phyloP scores from a whole-genome alignment of 2,797 vertebrate species.

The Hoplostethus atlanticus region DNA sequence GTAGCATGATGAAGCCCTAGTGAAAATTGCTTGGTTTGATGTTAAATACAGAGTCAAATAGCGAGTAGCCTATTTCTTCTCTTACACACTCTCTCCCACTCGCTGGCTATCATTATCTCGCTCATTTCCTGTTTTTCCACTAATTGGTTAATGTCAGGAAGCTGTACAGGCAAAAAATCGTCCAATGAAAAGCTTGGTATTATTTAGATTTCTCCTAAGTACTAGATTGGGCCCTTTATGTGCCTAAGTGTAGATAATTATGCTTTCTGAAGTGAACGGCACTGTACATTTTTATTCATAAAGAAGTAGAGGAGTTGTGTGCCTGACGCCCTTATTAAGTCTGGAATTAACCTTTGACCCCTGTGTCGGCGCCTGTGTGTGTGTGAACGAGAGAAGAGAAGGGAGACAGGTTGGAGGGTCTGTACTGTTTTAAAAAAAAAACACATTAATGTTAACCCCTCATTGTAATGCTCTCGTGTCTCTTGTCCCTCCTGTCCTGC shows the following conservation, averaged over 20 bases:
- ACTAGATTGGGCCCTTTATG: constrained; percentile 86
- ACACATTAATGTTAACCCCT: not conserved
- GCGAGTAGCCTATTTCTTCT: constrained; percentile 75
- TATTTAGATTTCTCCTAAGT: constrained; percentile 11
- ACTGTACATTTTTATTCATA: constrained; percentile 95
- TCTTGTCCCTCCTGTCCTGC: constrained; percentile 44
- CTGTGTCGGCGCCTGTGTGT: constrained; percentile 9
- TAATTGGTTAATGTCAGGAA: constrained; percentile 41
- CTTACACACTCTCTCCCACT: not conserved
- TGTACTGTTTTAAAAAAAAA: not conserved
- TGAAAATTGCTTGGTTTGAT: not conserved
- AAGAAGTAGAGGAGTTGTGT: constrained; percentile 93
- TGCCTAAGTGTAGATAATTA: constrained; percentile 94
- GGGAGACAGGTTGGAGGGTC: not conserved
- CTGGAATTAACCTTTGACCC: constrained; percentile 93
- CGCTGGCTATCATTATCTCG: not conserved
- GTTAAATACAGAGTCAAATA: not conserved
- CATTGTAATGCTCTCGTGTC: not conserved
- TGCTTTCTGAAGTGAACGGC: constrained; percentile 90
- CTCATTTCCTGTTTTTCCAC: constrained; percentile 8
- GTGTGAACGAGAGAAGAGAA: not conserved
- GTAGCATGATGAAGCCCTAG: not conserved
- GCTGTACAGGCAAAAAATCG: constrained; percentile 10
- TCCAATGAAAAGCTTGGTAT: not conserved
- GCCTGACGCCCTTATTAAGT: constrained; percentile 92